These are phyloP conservation scores for Eupithecia subfuscata DNA, from an alignment of 2,888 invertebrate species.

Conservation along the genomic window DNA sequence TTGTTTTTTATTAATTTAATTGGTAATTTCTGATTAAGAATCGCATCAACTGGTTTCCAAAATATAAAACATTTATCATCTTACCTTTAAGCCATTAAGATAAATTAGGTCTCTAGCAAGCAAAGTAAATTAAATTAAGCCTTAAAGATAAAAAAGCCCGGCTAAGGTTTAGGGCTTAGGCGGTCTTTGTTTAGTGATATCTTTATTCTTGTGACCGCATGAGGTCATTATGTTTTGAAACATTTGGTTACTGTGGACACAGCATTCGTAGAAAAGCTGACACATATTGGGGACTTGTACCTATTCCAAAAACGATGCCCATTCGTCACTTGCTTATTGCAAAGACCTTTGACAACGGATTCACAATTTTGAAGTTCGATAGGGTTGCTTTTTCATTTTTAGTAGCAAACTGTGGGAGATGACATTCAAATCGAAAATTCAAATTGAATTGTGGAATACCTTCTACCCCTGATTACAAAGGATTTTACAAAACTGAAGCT, in stretches of 20 bases:
- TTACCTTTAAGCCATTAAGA: background rate
- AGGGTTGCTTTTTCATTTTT: background rate
- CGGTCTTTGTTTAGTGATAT: constrained; percentile 54
- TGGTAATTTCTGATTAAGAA: background rate
- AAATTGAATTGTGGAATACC: background rate
- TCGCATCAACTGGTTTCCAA: background rate
- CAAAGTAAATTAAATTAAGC: constrained; percentile 11
- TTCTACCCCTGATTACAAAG: background rate
- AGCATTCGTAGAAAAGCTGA: constrained; percentile 14
- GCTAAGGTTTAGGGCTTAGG: constrained; percentile 16
- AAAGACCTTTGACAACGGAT: background rate
- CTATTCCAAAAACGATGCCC: background rate
- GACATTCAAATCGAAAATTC: background rate
- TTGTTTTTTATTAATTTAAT: too few relatives aligned
- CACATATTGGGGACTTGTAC: background rate
- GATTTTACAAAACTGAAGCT: background rate
- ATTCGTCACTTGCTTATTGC: background rate
- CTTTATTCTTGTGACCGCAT: constrained; percentile 59
- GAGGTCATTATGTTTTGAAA: constrained; percentile 67
- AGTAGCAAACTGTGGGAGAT: background rate
- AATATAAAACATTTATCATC: background rate
- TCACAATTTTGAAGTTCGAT: background rate
- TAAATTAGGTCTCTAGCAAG: constrained; percentile 5
- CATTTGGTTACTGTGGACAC: constrained; percentile 45
- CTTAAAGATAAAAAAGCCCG: constrained; percentile 14